Evolutionary conservation across 2,888 invertebrate genomes (phyloP).

Genomic region (Acheta domesticus): DNA sequence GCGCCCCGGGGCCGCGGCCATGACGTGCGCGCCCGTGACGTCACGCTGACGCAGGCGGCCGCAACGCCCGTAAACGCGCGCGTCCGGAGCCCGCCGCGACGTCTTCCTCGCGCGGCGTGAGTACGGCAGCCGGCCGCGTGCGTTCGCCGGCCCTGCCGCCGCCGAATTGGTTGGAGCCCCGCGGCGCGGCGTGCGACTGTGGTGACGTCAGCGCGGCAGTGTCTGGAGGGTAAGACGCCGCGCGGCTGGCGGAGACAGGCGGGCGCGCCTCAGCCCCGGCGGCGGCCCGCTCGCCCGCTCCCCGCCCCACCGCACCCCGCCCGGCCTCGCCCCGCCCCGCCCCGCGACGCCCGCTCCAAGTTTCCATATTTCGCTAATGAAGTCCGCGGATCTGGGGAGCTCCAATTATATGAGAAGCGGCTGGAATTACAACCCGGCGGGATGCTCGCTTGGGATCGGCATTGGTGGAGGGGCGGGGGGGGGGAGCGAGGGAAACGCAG

Average conservation of each 20-base stretch:
- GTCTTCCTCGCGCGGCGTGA: too few relatives aligned
- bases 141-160: too few relatives aligned
- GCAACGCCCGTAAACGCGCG: neutral
- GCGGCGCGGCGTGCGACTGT: too few relatives aligned
- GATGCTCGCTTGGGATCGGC: neutral
- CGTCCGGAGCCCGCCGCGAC: neutral
- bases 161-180: too few relatives aligned
- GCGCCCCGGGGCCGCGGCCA: neutral
- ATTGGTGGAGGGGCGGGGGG: neutral
- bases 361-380: constrained; percentile 18
- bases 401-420: constrained; percentile 3
- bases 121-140: too few relatives aligned
- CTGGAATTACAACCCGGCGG: neutral
- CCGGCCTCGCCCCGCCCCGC: neutral
- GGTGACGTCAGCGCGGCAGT: too few relatives aligned
- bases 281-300: too few relatives aligned
- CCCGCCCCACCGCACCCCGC: too few relatives aligned
- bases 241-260: too few relatives aligned
- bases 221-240: too few relatives aligned
- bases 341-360: neutral
- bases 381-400: neutral
- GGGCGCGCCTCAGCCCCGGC: too few relatives aligned
- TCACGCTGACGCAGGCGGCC: constrained; percentile 1
- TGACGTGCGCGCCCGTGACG: neutral
- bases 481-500: neutral